Conservation (phyloP, 2,888 invertebrate genomes). For the Gymnosoma rotundatum region DNA sequence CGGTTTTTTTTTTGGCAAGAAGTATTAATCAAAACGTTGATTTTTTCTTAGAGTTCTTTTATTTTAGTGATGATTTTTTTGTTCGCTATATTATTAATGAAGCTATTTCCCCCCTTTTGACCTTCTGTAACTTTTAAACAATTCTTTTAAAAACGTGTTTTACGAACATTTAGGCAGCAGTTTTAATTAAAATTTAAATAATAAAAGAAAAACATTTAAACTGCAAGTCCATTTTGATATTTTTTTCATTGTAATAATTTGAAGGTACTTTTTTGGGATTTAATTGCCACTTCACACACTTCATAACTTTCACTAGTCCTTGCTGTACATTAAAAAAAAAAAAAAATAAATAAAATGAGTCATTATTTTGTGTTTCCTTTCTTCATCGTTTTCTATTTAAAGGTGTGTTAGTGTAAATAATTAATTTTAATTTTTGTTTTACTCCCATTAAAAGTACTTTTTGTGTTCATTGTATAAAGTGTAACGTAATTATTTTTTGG, state of each 20-base stretch:
- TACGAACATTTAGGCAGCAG: not conserved
- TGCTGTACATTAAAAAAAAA: slow-evolving; percentile 1
- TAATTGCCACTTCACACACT: not conserved
- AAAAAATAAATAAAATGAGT: not conserved
- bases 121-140: too few relatives aligned
- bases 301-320: not conserved
- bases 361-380: not conserved
- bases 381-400: slow-evolving; percentile 26
- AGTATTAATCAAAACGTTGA: too few relatives aligned
- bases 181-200: slow-evolving; percentile 5
- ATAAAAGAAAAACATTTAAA: slow-evolving; percentile 7
- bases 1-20: too few relatives aligned
- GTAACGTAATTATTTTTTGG: slow-evolving; percentile 43
- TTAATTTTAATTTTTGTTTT: slow-evolving; percentile 54
- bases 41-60: too few relatives aligned
- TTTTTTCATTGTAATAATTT: not conserved
- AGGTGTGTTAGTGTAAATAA: slow-evolving; percentile 60
- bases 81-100: too few relatives aligned
- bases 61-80: too few relatives aligned
- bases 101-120: too few relatives aligned
- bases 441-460: slow-evolving; percentile 13
- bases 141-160: too few relatives aligned
- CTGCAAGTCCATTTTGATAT: slow-evolving; percentile 16
- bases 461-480: slow-evolving; percentile 33
- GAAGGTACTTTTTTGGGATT: not conserved